phyloP scores from a whole-genome alignment of 2,888 invertebrate species.

The Leucophora obtusa region DNA sequence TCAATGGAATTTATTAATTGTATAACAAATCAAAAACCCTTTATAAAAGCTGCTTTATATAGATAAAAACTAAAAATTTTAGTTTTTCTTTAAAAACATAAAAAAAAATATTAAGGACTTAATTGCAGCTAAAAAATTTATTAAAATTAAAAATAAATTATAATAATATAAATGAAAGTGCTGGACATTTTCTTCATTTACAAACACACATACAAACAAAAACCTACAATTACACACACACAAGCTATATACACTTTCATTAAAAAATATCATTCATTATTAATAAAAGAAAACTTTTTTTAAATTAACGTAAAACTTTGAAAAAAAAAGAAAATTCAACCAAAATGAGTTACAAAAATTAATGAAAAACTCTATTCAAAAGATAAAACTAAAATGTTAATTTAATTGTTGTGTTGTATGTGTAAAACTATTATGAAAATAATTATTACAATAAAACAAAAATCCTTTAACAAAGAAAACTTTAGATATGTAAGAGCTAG shows the following conservation, averaged over 20 bases:
- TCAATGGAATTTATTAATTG: conserved; percentile 64
- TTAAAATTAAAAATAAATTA: conserved; percentile 34
- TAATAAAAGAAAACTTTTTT: conserved; percentile 25
- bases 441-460: conserved; percentile 17
- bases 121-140: conserved; percentile 63
- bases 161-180: conserved; percentile 70
- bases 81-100: conserved; percentile 33
- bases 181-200: conserved; percentile 76
- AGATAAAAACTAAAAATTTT: conserved; percentile 12
- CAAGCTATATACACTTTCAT: conserved; percentile 34
- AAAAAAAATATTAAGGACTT: conserved; percentile 55
- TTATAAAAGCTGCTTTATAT: conserved; percentile 34
- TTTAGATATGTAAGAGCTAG: conserved; percentile 62
- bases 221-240: conserved; percentile 20
- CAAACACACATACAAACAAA: conserved; percentile 40
- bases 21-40: conserved; percentile 42
- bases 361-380: not conserved
- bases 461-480: conserved; percentile 6
- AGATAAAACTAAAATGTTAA: conserved; percentile 33
- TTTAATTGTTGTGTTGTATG: conserved; percentile 63
- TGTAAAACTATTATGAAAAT: conserved; percentile 51
- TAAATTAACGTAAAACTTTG: not conserved
- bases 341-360: not conserved
- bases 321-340: not conserved
- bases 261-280: conserved; percentile 27